A percentile compares a stretch with the other conserved stretches of the same genome.
Evolutionary conservation across 1,140 invertebrate genomes (phyloP).

Genomic region (Monochamus saltuarius): DNA sequence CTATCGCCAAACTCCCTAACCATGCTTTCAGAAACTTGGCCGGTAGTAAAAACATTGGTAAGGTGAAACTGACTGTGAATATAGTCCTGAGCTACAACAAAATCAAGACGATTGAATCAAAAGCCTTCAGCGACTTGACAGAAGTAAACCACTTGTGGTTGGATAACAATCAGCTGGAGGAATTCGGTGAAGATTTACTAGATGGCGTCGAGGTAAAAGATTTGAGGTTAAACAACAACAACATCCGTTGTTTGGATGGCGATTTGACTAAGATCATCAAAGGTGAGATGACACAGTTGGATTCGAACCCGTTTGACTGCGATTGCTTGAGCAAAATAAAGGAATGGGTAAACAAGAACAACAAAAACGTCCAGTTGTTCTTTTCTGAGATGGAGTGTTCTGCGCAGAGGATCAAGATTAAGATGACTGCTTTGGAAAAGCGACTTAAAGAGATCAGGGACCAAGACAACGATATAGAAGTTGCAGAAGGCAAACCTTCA

Average conservation of each 20-base stretch:
- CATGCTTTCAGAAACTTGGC: conserved; percentile 28
- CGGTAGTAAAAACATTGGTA: conserved; percentile 23
- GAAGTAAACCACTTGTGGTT: conserved; percentile 33
- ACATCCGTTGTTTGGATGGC: conserved; percentile 28
- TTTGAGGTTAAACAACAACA: conserved; percentile 29
- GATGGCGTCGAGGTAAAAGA: conserved; percentile 20
- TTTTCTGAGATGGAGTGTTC: conserved; percentile 27
- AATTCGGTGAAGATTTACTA: conserved; percentile 22
- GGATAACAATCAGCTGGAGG: conserved; percentile 26
- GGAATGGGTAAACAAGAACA: conserved; percentile 27
- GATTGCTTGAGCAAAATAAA: conserved; percentile 30
- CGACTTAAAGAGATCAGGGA: conserved; percentile 18
- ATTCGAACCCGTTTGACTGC: conserved; percentile 30
- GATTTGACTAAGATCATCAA: conserved; percentile 25
- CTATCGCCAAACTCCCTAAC: conserved; percentile 26
- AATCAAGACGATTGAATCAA: conserved; percentile 27
- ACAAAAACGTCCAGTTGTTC: conserved; percentile 27
- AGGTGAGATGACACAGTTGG: conserved; percentile 27
- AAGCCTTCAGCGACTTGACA: conserved; percentile 28
- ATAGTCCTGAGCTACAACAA: conserved; percentile 34
- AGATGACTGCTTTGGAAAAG: conserved; percentile 24
- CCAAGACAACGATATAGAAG: conserved; percentile 7
- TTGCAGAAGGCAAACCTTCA: no score
- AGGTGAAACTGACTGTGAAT: conserved; percentile 16
- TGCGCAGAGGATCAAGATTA: conserved; percentile 11